Conservation (phyloP, 1,140 invertebrate species). For the Aphaenogaster rudis region DNA sequence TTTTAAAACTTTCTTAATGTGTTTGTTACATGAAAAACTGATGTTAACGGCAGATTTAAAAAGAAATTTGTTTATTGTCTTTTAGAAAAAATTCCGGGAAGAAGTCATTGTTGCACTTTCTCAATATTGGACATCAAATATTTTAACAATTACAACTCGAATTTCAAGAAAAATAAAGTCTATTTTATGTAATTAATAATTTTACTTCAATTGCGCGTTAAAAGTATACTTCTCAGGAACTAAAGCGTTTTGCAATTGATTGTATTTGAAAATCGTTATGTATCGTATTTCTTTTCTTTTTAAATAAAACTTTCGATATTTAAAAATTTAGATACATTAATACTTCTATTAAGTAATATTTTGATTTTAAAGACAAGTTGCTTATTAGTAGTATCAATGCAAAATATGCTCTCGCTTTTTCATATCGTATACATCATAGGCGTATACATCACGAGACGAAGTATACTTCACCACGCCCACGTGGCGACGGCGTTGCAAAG, state of each 20-base stretch:
- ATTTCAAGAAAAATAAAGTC: not conserved
- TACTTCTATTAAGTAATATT: not conserved
- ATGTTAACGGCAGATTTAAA: not conserved
- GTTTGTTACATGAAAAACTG: too few species aligned
- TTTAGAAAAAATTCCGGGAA: not conserved
- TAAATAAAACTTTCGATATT: not conserved
- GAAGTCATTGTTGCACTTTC: not conserved
- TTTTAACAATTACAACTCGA: not conserved
- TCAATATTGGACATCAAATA: not conserved
- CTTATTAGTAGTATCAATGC: not conserved
- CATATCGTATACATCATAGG: not conserved
- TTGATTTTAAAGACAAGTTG: not conserved
- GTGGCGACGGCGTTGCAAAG: not conserved
- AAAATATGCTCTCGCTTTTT: not conserved
- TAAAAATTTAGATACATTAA: not conserved
- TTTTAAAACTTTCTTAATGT: not conserved
- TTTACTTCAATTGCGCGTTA: not conserved
- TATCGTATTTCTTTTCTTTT: not conserved
- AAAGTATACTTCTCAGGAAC: not conserved
- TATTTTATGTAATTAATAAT: not conserved
- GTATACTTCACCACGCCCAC: not conserved
- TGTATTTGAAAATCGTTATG: not conserved
- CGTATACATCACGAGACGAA: not conserved
- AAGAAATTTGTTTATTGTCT: not conserved
- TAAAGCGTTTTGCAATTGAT: not conserved